A percentile compares a stretch with the other conserved stretches of the same genome.
These are phyloP conservation scores for Epistrophella euchroma DNA, from an alignment of 2,888 invertebrate species.

Conservation along the genomic window DNA sequence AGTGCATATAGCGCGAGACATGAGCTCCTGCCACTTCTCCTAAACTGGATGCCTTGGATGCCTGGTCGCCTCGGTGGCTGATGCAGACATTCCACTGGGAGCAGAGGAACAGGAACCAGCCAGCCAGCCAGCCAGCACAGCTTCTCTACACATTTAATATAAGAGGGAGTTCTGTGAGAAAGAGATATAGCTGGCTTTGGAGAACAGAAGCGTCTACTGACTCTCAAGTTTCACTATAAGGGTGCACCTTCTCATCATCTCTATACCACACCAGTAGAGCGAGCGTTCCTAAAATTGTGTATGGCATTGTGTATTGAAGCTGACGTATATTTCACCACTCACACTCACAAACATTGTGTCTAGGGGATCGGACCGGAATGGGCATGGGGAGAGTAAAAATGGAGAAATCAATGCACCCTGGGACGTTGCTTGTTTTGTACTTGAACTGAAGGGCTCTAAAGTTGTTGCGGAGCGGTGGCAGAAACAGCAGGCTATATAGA, in stretches of 20 bases:
- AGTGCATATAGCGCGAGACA: conserved; percentile 55
- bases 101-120: conserved; percentile 31
- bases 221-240: conserved; percentile 58
- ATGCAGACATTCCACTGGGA: conserved; percentile 70
- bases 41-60: conserved; percentile 31
- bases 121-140: conserved; percentile 13
- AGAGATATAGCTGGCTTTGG: conserved; percentile 65
- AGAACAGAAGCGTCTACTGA: conserved; percentile 57
- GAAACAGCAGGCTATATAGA: conserved; percentile 12
- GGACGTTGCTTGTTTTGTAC: conserved; percentile 55
- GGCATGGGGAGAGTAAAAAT: conserved; percentile 37
- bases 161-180: conserved; percentile 59
- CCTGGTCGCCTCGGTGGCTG: conserved; percentile 51
- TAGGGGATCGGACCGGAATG: conserved; percentile 4
- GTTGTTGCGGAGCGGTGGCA: not conserved
- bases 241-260: conserved; percentile 51
- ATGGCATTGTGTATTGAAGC: conserved; percentile 45
- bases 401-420: conserved; percentile 74
- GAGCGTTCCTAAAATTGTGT: conserved; percentile 60
- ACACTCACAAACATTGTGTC: not conserved
- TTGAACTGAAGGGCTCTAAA: conserved; percentile 45
- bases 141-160: conserved; percentile 23
- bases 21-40: conserved; percentile 23
- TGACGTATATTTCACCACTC: conserved; percentile 36
- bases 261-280: conserved; percentile 9